phyloP scores from a whole-genome alignment of 2,888 invertebrate species.

The Drosophila monieri region DNA sequence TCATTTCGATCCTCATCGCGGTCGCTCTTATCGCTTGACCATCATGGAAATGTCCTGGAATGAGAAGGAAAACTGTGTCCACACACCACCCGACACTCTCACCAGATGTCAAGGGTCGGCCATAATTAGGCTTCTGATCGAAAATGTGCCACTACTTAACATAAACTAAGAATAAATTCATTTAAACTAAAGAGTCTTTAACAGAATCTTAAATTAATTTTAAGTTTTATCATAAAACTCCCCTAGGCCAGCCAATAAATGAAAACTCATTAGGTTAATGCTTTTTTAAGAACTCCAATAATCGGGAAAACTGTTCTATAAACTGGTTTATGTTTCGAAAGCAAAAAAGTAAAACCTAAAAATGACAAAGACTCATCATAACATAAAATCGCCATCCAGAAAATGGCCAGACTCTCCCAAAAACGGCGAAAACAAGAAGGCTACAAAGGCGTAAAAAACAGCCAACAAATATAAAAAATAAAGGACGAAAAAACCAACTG shows the following conservation, averaged over 20 bases:
- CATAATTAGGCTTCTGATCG: background rate
- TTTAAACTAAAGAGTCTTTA: too few relatives aligned
- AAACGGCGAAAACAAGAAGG: constrained; percentile 40
- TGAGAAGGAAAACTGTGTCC: background rate
- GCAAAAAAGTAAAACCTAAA: constrained; percentile 49
- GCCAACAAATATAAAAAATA: constrained; percentile 2
- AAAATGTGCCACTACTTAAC: background rate
- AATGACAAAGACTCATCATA: constrained; percentile 68
- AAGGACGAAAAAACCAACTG: constrained; percentile 9
- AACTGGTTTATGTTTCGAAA: constrained; percentile 13
- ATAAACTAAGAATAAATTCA: too few relatives aligned
- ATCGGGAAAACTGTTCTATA: constrained; percentile 13
- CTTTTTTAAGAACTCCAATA: constrained; percentile 49
- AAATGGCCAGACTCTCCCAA: constrained; percentile 56
- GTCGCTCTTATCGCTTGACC: constrained; percentile 8
- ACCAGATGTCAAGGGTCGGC: background rate
- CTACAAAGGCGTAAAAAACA: background rate
- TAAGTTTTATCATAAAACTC: background rate
- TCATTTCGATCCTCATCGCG: constrained; percentile 14
- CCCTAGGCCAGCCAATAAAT: background rate
- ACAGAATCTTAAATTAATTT: too few relatives aligned
- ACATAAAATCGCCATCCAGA: constrained; percentile 49
- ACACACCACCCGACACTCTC: background rate
- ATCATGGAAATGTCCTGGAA: background rate
- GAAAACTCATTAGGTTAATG: constrained; percentile 68